Evolutionary conservation across 1,140 invertebrate genomes (phyloP).

Genomic region (Lithobius niger): DNA sequence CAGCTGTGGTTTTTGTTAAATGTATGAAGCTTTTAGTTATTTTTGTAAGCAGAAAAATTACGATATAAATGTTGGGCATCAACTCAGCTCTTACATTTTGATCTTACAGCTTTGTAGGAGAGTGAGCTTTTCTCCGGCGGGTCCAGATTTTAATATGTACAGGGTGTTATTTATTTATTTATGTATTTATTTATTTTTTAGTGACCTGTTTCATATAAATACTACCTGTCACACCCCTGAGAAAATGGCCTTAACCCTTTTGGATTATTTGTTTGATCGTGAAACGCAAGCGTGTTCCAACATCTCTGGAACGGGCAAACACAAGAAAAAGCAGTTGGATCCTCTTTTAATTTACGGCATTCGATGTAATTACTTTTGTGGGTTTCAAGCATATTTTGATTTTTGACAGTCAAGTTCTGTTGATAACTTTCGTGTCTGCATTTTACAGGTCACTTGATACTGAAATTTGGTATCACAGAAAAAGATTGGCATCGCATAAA

Average conservation of each 20-base stretch:
- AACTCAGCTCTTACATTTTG: too few species aligned
- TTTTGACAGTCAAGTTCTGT: too few species aligned
- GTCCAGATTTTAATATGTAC: too few species aligned
- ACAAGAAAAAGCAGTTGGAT: conserved; percentile 40
- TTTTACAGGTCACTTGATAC: conserved; percentile 35
- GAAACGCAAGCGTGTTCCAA: conserved; percentile 40
- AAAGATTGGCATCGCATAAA: conserved; percentile 41
- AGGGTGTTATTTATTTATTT: too few species aligned
- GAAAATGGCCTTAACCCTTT: conserved; percentile 41
- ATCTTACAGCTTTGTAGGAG: too few species aligned
- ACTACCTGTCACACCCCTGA: conserved; percentile 39
- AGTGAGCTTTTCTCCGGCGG: too few species aligned
- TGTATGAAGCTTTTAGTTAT: too few species aligned
- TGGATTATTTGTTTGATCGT: conserved; percentile 40
- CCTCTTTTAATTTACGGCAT: conserved; percentile 42
- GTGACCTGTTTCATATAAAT: conserved; percentile 40
- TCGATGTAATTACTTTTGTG: conserved; percentile 29
- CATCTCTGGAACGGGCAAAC: conserved; percentile 39
- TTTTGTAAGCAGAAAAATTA: too few species aligned
- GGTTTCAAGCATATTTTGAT: too few species aligned
- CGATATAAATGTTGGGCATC: too few species aligned
- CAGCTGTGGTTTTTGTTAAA: too few species aligned
- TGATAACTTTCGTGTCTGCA: too few species aligned
- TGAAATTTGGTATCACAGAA: conserved; percentile 38
- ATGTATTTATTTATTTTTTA: conserved; percentile 18